Base-by-base conservation (phyloP, 2,797 vertebrate species). In the Apogon hyalosoma region DNA sequence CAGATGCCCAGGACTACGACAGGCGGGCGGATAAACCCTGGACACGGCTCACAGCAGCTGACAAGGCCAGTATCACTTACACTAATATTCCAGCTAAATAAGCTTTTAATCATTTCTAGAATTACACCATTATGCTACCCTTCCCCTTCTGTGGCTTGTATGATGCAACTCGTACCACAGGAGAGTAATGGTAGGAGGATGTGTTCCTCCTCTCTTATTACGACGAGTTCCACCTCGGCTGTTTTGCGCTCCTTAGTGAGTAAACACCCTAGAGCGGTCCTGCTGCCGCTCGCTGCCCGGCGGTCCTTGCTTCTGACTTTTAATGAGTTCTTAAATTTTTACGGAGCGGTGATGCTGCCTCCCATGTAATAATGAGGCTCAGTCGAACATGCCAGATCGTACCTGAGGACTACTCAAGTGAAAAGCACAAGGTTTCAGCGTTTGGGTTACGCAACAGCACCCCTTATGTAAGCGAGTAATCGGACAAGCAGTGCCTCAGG, bases 1-100 rank as follows among this genome's bases (percentile, higher is more conserved):
- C 97, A 0, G 97, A 98, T 0, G 97, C 97, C 6, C 97, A 98
- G 91, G 98, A 98, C 88, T 98, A 99, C 0, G 98, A 99, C 93
- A 92, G 97, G 57, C 94, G 97, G 81, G 96, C 98, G 0, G 98
- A 99, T 87, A 99, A 99, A 70, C 98, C 98, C 15, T 99, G 97
- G 98, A 98, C 97, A 40, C 93, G 97, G 40, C 97, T 99, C 87
- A 98, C 97, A 0, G 96, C 98, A 1, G 98, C 98, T 0, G 98
- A 99, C 91, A 99, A 99, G 94, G 98, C 95, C 77, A 91, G 89
- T 87, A 60, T 42, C 28, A 19, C 18, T 40, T 48, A 24, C n/a
- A 43, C 66, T 51, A 18, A 47, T 66, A 43, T 67, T 45, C 19
- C 7, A 52, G n/a, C 77, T 54, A 57, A 65, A 75, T 67, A 16